Conservation (phyloP, 1,140 invertebrate genomes). For the Chironomus tepperi region DNA sequence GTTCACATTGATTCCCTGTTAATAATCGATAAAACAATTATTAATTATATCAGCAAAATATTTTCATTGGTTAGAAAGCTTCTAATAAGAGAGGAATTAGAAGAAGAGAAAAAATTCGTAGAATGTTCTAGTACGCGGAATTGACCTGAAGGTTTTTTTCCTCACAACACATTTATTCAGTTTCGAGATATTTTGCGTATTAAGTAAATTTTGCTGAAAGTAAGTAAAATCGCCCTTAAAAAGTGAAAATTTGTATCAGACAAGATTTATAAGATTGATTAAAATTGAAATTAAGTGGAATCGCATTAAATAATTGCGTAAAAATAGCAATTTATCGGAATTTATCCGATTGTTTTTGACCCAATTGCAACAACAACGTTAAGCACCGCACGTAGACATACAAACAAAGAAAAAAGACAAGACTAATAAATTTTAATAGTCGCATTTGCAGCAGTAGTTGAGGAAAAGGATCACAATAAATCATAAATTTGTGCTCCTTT, state of each 20-base stretch:
- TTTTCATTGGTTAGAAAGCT: no score
- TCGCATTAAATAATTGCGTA: neutral
- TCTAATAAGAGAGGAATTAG: no score
- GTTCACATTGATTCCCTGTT: no score
- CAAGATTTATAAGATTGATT: neutral
- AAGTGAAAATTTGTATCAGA: neutral
- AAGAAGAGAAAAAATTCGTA: no score
- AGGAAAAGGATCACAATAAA: neutral
- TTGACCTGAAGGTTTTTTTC: neutral
- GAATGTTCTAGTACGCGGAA: no score
- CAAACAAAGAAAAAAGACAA: neutral
- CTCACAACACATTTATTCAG: neutral
- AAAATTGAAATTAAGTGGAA: neutral
- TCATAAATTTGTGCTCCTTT: neutral
- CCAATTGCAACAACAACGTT: conserved; percentile 12
- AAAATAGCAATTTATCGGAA: neutral
- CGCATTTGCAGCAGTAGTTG: neutral
- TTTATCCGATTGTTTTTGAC: conserved; percentile 12
- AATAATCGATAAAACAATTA: no score
- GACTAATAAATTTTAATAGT: neutral
- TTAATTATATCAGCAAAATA: no score
- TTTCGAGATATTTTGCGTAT: conserved; percentile 1
- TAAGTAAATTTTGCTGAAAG: neutral
- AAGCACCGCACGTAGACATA: neutral
- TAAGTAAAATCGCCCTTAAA: neutral